These are phyloP conservation scores for Ferdinandea cuprea DNA, from an alignment of 2,888 invertebrate genomes.

Conservation along the genomic window DNA sequence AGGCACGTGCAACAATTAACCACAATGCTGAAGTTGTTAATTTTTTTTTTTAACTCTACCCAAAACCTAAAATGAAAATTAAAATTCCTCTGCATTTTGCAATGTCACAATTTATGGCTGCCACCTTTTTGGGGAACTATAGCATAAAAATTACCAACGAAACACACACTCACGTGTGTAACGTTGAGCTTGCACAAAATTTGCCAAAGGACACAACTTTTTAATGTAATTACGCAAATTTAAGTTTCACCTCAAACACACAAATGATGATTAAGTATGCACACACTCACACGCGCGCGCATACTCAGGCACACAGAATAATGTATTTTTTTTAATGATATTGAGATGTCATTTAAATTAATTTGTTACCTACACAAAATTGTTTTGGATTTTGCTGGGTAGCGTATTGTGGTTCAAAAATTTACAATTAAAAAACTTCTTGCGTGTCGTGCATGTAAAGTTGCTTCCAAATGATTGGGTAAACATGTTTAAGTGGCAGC, in stretches of 20 bases:
- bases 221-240: constrained; percentile 31
- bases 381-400: background rate
- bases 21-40: too few species aligned
- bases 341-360: constrained; percentile 56
- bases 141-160: background rate
- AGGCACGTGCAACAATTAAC: too few species aligned
- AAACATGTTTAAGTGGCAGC: constrained; percentile 17
- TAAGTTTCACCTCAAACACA: constrained; percentile 21
- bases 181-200: background rate
- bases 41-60: background rate
- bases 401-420: constrained; percentile 28
- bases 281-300: background rate
- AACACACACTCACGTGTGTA: background rate
- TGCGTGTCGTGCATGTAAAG: constrained; percentile 12
- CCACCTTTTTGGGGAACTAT: background rate
- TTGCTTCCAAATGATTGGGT: constrained; percentile 9
- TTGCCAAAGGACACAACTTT: constrained; percentile 14
- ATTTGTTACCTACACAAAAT: constrained; percentile 15
- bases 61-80: background rate
- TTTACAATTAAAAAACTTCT: constrained; percentile 44
- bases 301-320: too few species aligned
- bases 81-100: too few species aligned
- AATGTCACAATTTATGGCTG: background rate
- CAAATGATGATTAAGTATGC: constrained; percentile 24
- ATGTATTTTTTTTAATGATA: constrained; percentile 33